Conservation (phyloP, 2,797 vertebrate genomes). For the Malacoraja senta region DNA sequence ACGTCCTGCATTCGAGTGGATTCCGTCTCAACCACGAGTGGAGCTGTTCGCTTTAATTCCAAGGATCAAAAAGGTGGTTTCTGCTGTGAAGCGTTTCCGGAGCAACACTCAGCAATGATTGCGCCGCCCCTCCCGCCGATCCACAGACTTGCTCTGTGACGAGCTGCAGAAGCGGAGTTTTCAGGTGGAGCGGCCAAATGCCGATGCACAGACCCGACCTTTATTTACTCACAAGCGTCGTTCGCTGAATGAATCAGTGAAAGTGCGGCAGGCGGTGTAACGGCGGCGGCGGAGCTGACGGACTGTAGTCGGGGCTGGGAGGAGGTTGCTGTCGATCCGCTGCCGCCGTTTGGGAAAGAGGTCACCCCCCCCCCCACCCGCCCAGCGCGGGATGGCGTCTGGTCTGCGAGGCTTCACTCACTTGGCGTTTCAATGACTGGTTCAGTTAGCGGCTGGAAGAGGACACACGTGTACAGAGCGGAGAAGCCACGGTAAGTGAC, state of each 20-base stretch:
- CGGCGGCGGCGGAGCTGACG: not conserved
- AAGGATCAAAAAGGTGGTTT: slow-evolving; percentile 27
- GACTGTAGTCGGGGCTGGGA: not conserved
- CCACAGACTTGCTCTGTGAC: not conserved
- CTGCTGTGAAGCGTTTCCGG: slow-evolving; percentile 33
- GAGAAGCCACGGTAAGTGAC: not conserved
- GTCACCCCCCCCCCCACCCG: not conserved
- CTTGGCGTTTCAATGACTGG: slow-evolving; percentile 14
- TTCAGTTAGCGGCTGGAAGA: not conserved
- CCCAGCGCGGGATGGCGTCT: not conserved
- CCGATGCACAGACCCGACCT: not conserved
- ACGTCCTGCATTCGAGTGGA: not conserved
- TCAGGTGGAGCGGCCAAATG: not conserved
- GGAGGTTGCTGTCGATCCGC: not conserved
- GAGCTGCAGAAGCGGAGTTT: not conserved
- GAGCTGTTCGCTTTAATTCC: slow-evolving; percentile 30
- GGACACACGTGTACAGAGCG: slow-evolving; percentile 16
- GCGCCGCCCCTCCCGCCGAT: not conserved
- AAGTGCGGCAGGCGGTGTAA: not conserved
- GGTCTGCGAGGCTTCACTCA: not conserved
- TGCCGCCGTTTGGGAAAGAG: not conserved
- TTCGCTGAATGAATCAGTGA: not conserved
- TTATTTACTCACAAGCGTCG: not conserved
- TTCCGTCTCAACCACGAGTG: slow-evolving; percentile 13
- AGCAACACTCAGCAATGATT: not conserved